Evolutionary conservation across 2,113 vertebrate species (phyloP), one percentile per base, ranked within the genome.

Genomic region (Tetrax tetrax): DNA sequence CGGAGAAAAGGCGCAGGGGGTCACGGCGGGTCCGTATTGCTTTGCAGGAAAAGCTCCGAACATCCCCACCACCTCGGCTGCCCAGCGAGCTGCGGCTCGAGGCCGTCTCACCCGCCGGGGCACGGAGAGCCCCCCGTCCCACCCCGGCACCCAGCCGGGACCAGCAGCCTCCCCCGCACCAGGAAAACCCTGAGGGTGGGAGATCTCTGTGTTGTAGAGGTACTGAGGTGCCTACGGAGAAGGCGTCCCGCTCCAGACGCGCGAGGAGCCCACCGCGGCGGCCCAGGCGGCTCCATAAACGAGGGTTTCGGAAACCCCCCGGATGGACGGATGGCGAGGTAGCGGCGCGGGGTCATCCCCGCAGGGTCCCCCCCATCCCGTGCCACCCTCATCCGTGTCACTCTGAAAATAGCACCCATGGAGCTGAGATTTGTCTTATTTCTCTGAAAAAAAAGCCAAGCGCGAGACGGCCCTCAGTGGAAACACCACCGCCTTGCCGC

Each of bases 21-120:
- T 6, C 17, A 25, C 1, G 18, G 60, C 24, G 31, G 87, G 83
- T 89, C 92, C 9, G 0, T 7, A 10, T 27, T 43, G 69, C 78
- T 61, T 51, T n/a, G 93, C 37, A 12, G 71, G 54, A 48, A n/a
- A 69, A 86, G 13, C 68, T 51, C 54, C 57, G 29, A 28, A 77
- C 54, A 63, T 3, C 35, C 75, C 57, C 23, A 18, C n/a, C 2
- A 4, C 3, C 6, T 23, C 59, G 16, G 60, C 59, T 27, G 37
- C 20, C 33, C 31, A 38, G 31, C 0, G 0, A 0, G 2, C 29
- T 9, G 8, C 68, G 29, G 56, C 80, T 31, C 2, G 2, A 13
- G 21, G 65, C 35, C 27, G 5, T 33, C 54, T 38, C 45, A 19
- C 33, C 13, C 43, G 1, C 5, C 0, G 3, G 31, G 29, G 9